Evolutionary conservation across 2,113 vertebrate genomes (phyloP), one percentile per base, ranked within the genome.

Genomic region (Hucho hucho): DNA sequence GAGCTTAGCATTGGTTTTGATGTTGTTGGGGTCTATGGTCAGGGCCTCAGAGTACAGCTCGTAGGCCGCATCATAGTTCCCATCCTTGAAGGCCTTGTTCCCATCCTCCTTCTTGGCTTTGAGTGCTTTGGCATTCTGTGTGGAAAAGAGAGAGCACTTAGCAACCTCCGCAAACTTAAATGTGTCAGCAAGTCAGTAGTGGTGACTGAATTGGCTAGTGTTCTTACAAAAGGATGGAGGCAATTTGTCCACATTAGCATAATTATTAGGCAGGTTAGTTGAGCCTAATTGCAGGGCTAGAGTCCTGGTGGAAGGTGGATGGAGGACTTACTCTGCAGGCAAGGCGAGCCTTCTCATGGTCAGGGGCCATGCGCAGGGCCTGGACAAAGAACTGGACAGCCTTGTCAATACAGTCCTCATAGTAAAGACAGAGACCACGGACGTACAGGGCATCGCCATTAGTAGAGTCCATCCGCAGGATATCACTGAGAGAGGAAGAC

Each of bases 1-100:
- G 82, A 99, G 95, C 92, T 99, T 99, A 90, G 98, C 97, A 43
- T 99, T 99, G 56, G 98, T 99, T 94, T 99, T 99, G 90, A 97
- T 99, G 89, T 99, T 99, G 88, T 98, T 99, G 79, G 97, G 97
- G 80, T 99, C 98, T 93, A 99, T 99, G 88, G 94, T 95, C 84
- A 99, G 90, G 25, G 97, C 98, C 80, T 97, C 96, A 74, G 97
- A 95, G 86, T 99, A 99, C 2, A 99, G 95, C 87, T 95, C 94
- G 89, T 95, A 95, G 0, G 98, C 97, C 72, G 94, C 90, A 74
- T 98, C 96, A 88, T 94, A 98, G 86, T 95, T 96, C 74, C 97
- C 96, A 70, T 98, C 97, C 86, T 99, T 99, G 85, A 99, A 99
- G 0, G 96, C 95, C 86, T 95, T 96, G 93, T 99, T 99, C 6